Base-by-base conservation (phyloP, 2,888 invertebrate genomes). In the Kuschelorhynchus macadamiae region DNA sequence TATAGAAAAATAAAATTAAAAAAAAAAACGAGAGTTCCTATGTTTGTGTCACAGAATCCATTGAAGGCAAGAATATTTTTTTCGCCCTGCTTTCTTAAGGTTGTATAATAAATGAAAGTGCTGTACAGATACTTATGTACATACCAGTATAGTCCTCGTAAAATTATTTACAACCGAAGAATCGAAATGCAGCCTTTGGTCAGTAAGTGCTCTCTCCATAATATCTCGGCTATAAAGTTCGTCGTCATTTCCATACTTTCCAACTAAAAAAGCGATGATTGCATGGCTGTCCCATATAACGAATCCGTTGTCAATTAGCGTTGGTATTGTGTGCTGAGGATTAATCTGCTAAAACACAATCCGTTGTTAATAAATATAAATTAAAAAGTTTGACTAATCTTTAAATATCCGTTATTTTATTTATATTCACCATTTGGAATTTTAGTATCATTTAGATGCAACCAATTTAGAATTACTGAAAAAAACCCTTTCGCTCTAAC, bases 281-380 rank as follows among this genome's bases (percentile, higher is more conserved):
- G 86, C 86, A 70, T 86, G 86, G 64, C 86, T 87, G 70, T 72
- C 81, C 78, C 56, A 84, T 17, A 76, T 65, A 86, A 83, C 63
- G 78, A 85, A 86, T 52, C 86, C 87, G 33, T 85, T 84, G 65
- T 85, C 86, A 74, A 86, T 85, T 36, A 89, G 80, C 5, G 86
- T 86, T 8, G 89, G 88, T 44, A 88, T 79, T 44, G 86, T 85
- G 74, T 86, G 87, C 72, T 85, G 85, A 0, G 87, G 87, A 52
- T 76, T 76, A n/a, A 75, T 59, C 76, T 76, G 60, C 21, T 72
- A 66, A 67, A 71, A 30, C 64, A 63, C 9, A 14, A 14, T 55
- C 47, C 25, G 14, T 47, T 47, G 32, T 50, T 17, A 50, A 21
- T 20, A 41, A 1, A 53, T 41, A 17, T 44, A 11, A 9, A 18